A percentile compares a stretch with the other conserved stretches of the same genome.
Conservation (phyloP, 2,113 vertebrate genomes). For the Albula glossodonta region DNA sequence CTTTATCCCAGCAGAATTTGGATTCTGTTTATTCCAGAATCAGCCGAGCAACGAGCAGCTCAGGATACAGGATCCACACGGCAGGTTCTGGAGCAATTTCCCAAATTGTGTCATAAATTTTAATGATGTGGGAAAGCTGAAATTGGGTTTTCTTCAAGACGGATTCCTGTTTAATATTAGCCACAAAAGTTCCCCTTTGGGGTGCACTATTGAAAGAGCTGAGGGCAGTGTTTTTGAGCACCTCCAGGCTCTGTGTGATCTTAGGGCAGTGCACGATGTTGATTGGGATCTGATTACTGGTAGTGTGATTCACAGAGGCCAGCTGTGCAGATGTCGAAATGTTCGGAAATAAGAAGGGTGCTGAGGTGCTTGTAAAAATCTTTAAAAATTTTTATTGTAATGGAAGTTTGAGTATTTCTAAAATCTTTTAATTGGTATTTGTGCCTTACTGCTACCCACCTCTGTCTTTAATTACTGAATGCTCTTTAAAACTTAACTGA, state of each 20-base stretch:
- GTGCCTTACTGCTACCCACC: neutral
- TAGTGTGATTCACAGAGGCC: neutral
- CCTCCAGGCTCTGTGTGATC: conserved; percentile 15
- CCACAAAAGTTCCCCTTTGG: conserved; percentile 52
- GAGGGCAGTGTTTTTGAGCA: neutral
- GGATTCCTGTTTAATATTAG: conserved; percentile 59
- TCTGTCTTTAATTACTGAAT: conserved; percentile 11
- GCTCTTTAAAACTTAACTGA: neutral
- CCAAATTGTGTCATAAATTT: conserved; percentile 65
- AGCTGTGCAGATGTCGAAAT: conserved; percentile 15
- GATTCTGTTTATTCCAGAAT: conserved; percentile 55
- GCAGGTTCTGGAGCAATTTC: conserved; percentile 57
- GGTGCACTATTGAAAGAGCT: neutral
- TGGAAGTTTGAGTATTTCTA: conserved; percentile 9
- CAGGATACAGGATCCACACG: conserved; percentile 53
- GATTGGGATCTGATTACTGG: conserved; percentile 14
- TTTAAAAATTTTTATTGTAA: conserved; percentile 10
- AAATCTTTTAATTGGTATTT: conserved; percentile 9
- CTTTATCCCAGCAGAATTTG: conserved; percentile 52
- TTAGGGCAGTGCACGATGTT: conserved; percentile 14
- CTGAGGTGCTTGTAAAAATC: conserved; percentile 3
- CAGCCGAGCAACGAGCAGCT: conserved; percentile 56
- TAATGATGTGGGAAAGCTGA: conserved; percentile 63
- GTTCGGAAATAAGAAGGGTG: neutral
- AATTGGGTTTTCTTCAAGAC: conserved; percentile 59